Conservation (phyloP, 2,797 vertebrate genomes). For the Parauchenoglanis ngamensis region DNA sequence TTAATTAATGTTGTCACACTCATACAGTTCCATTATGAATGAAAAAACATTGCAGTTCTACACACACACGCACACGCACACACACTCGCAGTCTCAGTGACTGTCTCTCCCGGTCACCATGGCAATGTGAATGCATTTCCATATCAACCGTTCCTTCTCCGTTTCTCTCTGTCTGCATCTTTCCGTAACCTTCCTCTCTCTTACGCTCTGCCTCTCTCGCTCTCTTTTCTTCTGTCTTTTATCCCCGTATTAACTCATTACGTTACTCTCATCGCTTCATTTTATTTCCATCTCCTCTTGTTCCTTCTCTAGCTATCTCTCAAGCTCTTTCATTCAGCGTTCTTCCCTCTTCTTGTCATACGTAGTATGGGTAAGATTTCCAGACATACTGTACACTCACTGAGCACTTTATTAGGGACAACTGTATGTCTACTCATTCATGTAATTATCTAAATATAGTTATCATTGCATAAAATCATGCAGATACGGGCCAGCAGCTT, state of each 20-base stretch:
- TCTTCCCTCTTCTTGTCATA: background rate
- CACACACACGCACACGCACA: background rate
- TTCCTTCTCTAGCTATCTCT: background rate
- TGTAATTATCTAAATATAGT: too few relatives aligned
- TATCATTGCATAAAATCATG: background rate
- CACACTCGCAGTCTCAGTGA: constrained; percentile 6
- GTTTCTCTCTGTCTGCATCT: constrained; percentile 23
- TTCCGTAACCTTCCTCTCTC: background rate
- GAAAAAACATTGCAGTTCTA: background rate
- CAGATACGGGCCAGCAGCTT: background rate
- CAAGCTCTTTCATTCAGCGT: background rate
- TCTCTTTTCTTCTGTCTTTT: background rate
- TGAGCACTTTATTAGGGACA: background rate
- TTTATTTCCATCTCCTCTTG: background rate
- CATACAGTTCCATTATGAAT: background rate
- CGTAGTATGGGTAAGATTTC: background rate
- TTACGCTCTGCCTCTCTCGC: background rate
- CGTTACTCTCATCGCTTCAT: background rate
- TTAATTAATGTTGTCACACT: background rate
- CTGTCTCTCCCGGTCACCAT: constrained; percentile 58
- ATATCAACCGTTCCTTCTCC: constrained; percentile 40
- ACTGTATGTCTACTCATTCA: background rate
- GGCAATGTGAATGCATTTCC: constrained; percentile 64
- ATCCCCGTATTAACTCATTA: background rate
- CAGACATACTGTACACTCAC: too few relatives aligned